Conservation (phyloP, 1,140 invertebrate genomes). For the Temnothorax curvispinosus region DNA sequence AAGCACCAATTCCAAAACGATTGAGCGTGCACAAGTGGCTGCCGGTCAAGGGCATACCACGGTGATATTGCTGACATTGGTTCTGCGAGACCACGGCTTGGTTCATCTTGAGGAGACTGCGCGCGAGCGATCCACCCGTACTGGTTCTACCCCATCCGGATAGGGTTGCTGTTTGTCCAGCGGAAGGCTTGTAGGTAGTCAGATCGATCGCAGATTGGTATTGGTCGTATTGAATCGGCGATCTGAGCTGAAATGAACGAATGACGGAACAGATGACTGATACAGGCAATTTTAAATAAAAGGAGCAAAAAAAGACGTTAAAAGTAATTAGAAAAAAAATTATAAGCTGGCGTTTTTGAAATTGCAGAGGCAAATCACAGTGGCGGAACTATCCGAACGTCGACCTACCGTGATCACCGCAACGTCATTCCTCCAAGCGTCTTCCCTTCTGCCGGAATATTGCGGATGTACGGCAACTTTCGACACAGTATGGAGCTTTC, state of each 20-base stretch:
- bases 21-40: slow-evolving; percentile 87
- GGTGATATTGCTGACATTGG: not conserved
- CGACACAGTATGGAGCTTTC: slow-evolving; percentile 23
- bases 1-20: slow-evolving; percentile 85
- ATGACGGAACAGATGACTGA: not conserved
- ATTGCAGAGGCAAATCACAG: not conserved
- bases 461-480: slow-evolving; percentile 39
- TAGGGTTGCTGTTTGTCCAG: not conserved
- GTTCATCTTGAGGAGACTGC: not conserved
- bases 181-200: not conserved
- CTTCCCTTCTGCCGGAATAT: not conserved
- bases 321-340: not conserved
- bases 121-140: not conserved
- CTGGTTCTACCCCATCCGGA: slow-evolving; percentile 31
- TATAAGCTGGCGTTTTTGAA: not conserved
- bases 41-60: not conserved
- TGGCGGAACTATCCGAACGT: not conserved
- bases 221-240: not conserved
- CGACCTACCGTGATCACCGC: slow-evolving; percentile 67
- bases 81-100: not conserved
- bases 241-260: not conserved
- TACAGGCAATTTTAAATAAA: not conserved
- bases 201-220: not conserved
- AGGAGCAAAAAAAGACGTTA: not conserved
- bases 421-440: slow-evolving; percentile 58